Base-by-base conservation (phyloP, 2,797 vertebrate genomes). In the Danio choprae region DNA sequence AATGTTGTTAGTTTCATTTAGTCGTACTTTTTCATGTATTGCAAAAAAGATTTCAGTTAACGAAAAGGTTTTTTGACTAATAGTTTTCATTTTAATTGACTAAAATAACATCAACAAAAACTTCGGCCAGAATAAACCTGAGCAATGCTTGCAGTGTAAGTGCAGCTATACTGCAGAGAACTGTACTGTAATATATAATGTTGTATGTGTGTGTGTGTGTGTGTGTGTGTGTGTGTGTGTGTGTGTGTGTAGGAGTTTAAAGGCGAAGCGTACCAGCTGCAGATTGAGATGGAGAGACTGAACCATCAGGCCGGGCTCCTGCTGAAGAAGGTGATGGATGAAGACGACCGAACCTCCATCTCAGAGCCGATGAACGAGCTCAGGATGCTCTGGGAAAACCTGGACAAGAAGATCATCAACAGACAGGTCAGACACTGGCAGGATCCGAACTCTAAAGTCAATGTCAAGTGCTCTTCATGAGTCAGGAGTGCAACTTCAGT, bases 211-310 rank as follows among this genome's bases (percentile, higher is more conserved):
- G 29, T n/a, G n/a, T n/a, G n/a, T n/a, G n/a, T 18, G 29, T 81
- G 43, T 68, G 7, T 65, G 15, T 77, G 44, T 81, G 60, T 80
- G 62, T 56, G n/a, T 18, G 29, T 81, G 43, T 68, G 7, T 65
- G 15, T 77, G 44, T 81, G 60, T 80, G 62, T 56, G 12, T 74
- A 99, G 98, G 95, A 96, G 95, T 99, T 96, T 91, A 99, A 99
- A 92, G 93, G 93, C 9, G 98, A 97, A 84, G 93, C 96, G 0
- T 99, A 99, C 90, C 97, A 98, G 81, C 96, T 98, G 43, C 98
- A 99, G 92, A 99, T 99, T 76, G 98, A 99, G 91, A 97, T 98
- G 96, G 98, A 99, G 91, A 95, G 96, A 29, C 88, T 99, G 82
- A 98, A 96, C 89, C 97, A 99, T 88, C 97, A 98, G 88, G 96